Evolutionary conservation across 2,888 invertebrate species (phyloP).

Genomic region (Yponomeuta evonymella): DNA sequence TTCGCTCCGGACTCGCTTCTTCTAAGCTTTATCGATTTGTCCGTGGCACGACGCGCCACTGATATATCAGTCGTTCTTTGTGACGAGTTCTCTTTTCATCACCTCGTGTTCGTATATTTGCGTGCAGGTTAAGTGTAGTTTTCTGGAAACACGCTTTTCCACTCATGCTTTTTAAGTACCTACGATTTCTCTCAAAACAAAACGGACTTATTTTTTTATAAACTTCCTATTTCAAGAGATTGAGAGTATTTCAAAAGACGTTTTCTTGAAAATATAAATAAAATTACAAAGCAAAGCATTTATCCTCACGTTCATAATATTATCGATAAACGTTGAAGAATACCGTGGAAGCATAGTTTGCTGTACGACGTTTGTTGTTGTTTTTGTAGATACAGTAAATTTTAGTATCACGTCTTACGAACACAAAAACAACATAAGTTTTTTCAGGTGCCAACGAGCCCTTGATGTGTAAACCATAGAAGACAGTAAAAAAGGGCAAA

Average conservation of each 20-base stretch:
- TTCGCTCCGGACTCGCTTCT: slow-evolving; percentile 63
- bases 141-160: no score
- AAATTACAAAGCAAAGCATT: no score
- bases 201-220: no score
- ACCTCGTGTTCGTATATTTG: background rate
- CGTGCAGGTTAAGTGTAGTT: background rate
- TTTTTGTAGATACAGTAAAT: background rate
- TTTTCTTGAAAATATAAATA: no score
- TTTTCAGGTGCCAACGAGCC: slow-evolving; percentile 8
- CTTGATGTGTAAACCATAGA: slow-evolving; percentile 3
- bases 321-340: background rate
- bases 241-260: no score
- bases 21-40: slow-evolving; percentile 69
- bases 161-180: no score
- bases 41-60: slow-evolving; percentile 32
- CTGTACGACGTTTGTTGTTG: background rate
- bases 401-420: background rate
- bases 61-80: slow-evolving; percentile 3
- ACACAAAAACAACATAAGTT: background rate
- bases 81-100: background rate
- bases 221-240: no score
- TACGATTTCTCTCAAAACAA: no score
- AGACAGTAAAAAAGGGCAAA: slow-evolving; percentile 12
- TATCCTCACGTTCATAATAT: no score
- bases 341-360: no score